Evolutionary conservation across 2,888 invertebrate species (phyloP), one percentile per base, ranked within the genome.

Genomic region (Drosophila ochracea): DNA sequence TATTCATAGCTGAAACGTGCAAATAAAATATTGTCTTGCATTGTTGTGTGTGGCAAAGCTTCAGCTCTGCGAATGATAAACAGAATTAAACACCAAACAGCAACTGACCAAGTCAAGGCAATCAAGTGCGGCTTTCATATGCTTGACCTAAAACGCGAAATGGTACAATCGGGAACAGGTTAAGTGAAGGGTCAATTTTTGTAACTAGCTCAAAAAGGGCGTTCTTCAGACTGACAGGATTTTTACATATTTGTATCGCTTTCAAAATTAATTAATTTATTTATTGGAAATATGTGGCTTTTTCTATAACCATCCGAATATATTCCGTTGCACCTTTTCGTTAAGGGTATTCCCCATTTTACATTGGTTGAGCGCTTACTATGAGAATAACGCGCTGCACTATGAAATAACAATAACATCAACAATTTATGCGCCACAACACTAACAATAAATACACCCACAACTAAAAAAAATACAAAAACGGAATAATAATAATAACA

Each of bases 11-110:
- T 86, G 69, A 75, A 81, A 81, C 76, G 75, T 76, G 57, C 72
- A 84, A 85, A 85, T 84, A 89, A 85, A 75, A 76, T 82, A 82
- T 79, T 65, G 69, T 62, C 79, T 68, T 71, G 71, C 68, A 60
- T 66, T 60, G 58, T 30, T 58, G 41, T 41, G 16, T 35, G 39
- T 47, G 60, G 49, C 16, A 49, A 55, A 60, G 63, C 31, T 65
- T 31, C 10, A 52, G 47, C 63, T 28, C 50, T 16, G 55, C 63
- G 67, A 75, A 71, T 73, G 78, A 68, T 85, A 85, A 61, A 74
- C 68, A 76, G 80, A 84, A 74, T 73, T 52, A 75, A 73, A 83
- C 65, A 70, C 50, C 71, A 83, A 73, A 79, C 69, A 72, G 72
- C 76, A 78, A 66, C 68, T 71, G 74, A 53, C 68, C 87, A 79